A percentile compares a stretch with the other conserved stretches of the same genome.
Evolutionary conservation across 37 sponge, comb jelly and placozoan genomes (phyloP).

Genomic region (Aphrocallistes beatrix): DNA sequence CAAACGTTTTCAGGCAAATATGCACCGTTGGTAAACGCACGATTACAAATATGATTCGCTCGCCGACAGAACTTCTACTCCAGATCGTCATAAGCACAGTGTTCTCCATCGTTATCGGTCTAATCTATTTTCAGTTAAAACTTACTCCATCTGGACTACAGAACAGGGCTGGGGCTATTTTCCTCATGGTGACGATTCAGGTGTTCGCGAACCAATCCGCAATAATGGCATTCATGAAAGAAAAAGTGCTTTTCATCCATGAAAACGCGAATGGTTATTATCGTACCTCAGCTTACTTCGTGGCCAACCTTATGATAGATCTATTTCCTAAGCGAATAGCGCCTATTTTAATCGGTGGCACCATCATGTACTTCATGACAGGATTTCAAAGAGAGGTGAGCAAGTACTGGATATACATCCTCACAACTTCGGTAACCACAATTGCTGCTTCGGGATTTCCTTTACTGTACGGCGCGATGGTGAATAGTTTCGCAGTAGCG

Average conservation of each 20-base stretch:
- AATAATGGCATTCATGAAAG: slow-evolving; percentile 55
- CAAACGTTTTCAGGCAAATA: neutral
- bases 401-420: neutral
- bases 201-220: slow-evolving; percentile 63
- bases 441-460: neutral
- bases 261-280: slow-evolving; percentile 69
- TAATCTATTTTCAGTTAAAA: slow-evolving; percentile 38
- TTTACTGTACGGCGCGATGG: neutral
- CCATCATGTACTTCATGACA: slow-evolving; percentile 68
- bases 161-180: slow-evolving; percentile 58
- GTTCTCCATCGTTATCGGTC: slow-evolving; percentile 43
- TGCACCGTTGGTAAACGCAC: neutral
- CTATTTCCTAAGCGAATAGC: slow-evolving; percentile 49
- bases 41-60: neutral
- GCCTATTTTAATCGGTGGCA: slow-evolving; percentile 34
- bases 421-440: neutral
- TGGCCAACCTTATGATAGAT: slow-evolving; percentile 49
- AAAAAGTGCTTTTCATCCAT: slow-evolving; percentile 58
- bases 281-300: slow-evolving; percentile 62
- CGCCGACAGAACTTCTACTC: slow-evolving; percentile 11
- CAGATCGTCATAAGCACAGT: slow-evolving; percentile 33
- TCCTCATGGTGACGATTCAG: slow-evolving; percentile 60
- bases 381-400: neutral
- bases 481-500: slow-evolving; percentile 31
- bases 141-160: neutral